Percentiles rank a stretch among this genome's conserved stretches.
These are phyloP conservation scores for Chiloscyllium punctatum DNA, from an alignment of 2,797 vertebrate genomes.

Conservation along the genomic window DNA sequence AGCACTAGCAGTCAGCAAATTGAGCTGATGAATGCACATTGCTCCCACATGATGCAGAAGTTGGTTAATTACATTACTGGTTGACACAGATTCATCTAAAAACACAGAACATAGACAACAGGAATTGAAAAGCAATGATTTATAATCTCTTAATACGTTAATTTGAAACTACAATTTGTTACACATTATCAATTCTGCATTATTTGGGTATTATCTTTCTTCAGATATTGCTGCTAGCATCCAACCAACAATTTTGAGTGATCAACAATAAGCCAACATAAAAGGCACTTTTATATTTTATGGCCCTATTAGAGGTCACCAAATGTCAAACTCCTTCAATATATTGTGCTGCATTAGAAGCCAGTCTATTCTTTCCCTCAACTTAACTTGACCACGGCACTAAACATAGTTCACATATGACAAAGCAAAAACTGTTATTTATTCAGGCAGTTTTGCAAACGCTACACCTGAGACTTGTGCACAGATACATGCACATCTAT, in stretches of 20 bases:
- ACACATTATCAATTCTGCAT: not conserved
- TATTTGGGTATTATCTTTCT: not conserved
- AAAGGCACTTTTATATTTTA: not conserved
- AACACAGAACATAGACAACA: conserved; percentile 39
- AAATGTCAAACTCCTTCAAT: not conserved
- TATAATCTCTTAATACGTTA: not conserved
- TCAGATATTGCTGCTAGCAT: not conserved
- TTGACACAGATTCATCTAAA: conserved; percentile 81
- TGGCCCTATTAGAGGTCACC: not conserved
- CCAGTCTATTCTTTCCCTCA: not conserved
- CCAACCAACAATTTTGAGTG: not conserved
- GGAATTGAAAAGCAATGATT: not conserved
- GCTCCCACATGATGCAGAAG: conserved; percentile 95
- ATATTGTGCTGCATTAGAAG: not conserved
- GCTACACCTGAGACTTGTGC: not conserved
- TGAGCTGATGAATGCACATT: conserved; percentile 98
- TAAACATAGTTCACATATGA: not conserved
- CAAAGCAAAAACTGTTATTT: not conserved
- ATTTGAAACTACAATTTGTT: not conserved
- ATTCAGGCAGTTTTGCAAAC: not conserved
- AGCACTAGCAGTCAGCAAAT: conserved; percentile 80
- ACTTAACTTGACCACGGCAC: not conserved
- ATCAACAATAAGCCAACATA: not conserved
- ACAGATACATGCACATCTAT: not conserved
- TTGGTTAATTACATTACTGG: conserved; percentile 91